Evolutionary conservation across 1,140 invertebrate species (phyloP), one percentile per base, ranked within the genome.

Genomic region (Araneus ventricosus): DNA sequence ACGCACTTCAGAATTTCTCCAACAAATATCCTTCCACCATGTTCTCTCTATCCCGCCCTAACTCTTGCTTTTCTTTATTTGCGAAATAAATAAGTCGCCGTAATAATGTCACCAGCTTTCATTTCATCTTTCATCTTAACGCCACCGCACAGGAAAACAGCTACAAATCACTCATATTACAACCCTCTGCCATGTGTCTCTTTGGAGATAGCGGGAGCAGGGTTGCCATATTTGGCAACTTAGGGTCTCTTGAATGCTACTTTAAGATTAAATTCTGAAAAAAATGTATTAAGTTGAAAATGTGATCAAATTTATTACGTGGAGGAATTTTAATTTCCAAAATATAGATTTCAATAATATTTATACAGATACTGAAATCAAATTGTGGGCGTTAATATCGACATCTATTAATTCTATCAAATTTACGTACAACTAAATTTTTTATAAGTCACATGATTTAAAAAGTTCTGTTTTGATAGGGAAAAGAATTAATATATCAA

Each of bases 41-140:
- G 30, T 61, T 70, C 30, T 52, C 39, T 70, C 45, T 52, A 52
- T 52, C 45, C 45, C 45, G 45, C 45, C 84, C 37, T 30, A 30
- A 30, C 80, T 45, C 91, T 93, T 41, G 70, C 70, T 91, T 91
- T 91, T 84, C 89, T 59, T 79, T 93, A 87, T 93, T 88, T 87
- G 67, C 79, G 91, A 90, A 80, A 79, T 93, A 93, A 87, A 93
- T 93, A 88, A 79, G 91, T 93, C 91, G 85, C 61, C 91, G 84
- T 93, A 93, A 93, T 93, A 93, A 93, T 93, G 91, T 93, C 91
- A 93, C 84, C 91, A 79, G 85, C 91, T 88, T 93, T 87, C 91
- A 93, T 93, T 93, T 93, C 91, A 93, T 93, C 91, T 93, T 93
- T 93, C 91, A 93, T 93, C 91, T 88, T 93, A 93, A 93, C 91